These are phyloP conservation scores for Trididemnum clinides DNA, from an alignment of 23 tunicate species.

Conservation along the genomic window DNA sequence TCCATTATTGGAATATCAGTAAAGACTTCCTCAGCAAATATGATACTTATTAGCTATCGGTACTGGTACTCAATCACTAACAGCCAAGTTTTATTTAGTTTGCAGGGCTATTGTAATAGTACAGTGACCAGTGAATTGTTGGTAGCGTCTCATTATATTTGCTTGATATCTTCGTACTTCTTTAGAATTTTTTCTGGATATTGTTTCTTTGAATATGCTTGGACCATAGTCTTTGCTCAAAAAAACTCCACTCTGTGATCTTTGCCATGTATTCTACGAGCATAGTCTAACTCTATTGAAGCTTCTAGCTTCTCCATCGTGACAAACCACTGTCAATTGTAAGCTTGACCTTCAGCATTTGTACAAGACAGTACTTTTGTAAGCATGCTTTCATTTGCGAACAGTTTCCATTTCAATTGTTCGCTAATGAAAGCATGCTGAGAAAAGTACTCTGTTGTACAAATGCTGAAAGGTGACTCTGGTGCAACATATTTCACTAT, in stretches of 20 bases:
- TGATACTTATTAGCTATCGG: no score
- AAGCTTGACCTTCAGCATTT: background rate
- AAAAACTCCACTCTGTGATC: background rate
- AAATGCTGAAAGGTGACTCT: background rate
- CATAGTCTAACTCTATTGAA: background rate
- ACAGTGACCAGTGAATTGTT: no score
- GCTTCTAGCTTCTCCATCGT: background rate
- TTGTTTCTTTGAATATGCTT: background rate
- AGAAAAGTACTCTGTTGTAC: no score
- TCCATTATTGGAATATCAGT: no score
- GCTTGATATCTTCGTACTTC: background rate
- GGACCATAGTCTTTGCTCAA: background rate
- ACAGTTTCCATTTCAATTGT: background rate
- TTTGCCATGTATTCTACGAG: background rate
- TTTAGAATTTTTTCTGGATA: background rate
- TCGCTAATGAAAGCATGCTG: no score
- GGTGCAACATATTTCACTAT: background rate
- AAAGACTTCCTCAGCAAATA: no score
- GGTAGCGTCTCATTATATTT: no score
- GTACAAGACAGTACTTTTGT: background rate
- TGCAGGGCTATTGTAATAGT: no score
- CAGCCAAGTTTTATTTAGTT: no score
- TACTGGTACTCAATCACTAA: no score
- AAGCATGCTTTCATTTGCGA: background rate
- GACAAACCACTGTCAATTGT: background rate